Conservation (phyloP, 2,888 invertebrate species). For the Allygus modestus region DNA sequence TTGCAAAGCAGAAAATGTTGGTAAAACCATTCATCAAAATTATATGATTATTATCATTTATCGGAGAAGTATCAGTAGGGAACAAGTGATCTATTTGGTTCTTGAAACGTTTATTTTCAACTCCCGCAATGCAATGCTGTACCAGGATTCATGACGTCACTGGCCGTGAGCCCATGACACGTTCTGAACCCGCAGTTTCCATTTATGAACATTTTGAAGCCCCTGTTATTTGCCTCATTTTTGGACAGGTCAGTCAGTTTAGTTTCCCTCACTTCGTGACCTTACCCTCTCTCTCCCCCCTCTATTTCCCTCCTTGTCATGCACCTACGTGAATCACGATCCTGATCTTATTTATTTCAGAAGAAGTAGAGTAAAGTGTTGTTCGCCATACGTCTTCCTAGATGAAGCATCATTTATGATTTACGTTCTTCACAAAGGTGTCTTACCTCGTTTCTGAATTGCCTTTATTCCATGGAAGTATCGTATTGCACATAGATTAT, state of each 20-base stretch:
- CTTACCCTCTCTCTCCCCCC: not conserved
- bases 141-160: too few relatives aligned
- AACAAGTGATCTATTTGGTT: too few relatives aligned
- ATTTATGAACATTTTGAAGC: not conserved
- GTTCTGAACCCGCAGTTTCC: not conserved
- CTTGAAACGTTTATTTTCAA: too few relatives aligned
- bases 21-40: too few relatives aligned
- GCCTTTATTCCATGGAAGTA: too few relatives aligned
- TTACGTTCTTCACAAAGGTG: not conserved
- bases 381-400: not conserved
- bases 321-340: slow-evolving; percentile 29
- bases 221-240: slow-evolving; percentile 43
- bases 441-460: too few relatives aligned
- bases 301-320: not conserved
- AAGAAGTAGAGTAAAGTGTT: slow-evolving; percentile 15
- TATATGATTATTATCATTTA: too few relatives aligned
- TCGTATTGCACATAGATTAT: too few relatives aligned
- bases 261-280: slow-evolving; percentile 9
- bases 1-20: too few relatives aligned
- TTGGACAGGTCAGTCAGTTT: slow-evolving; percentile 38
- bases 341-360: slow-evolving; percentile 29
- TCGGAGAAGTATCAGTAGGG: too few relatives aligned
- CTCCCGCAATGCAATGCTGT: too few relatives aligned
- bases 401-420: not conserved
- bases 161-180: not conserved